Base-by-base conservation (phyloP, 2,113 vertebrate genomes). In the Callorhinus ursinus region DNA sequence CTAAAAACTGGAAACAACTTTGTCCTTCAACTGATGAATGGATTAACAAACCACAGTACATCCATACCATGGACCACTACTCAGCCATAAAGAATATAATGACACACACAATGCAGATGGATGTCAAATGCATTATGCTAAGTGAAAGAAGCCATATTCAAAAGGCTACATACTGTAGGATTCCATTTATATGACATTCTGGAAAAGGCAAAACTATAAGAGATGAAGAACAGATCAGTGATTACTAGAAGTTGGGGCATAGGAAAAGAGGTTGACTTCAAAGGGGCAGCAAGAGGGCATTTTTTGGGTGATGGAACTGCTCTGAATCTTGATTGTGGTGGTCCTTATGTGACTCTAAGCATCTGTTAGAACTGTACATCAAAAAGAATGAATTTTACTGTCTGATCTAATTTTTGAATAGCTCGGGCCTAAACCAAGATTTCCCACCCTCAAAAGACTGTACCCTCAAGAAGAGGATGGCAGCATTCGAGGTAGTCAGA, bases 161-260 rank as follows among this genome's bases (percentile, higher is more conserved):
- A 95, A 61, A 86, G 42, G n/a, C 49, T 83, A 61, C 42, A 74
- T 42, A 46, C 7, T 76, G 3, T 46, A 55, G 22, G n/a, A 95
- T 28, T 61, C 59, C 31, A 86, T 49, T 84, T 90, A 92, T 19
- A 55, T 39, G 49, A 83, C 5, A 79, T 61, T 72, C 61, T 77
- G n/a, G 55, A 91, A 96, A 69, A 82, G 24, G 63, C 19, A 67
- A 88, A 95, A 88, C 39, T 90, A 18, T n/a, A 92, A 79, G 46
- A 93, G 84, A 81, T 10, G 33, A 95, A 95, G 67, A 82, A 90
- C 1, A 81, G 21, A 82, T 51, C 33, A 49, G 46, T 67, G 57
- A 87, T 69, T 49, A 85, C 46, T 53, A 71, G 71, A 88, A 10
- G 26, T 4, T 59, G 83, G n/a, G 15, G 2, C 51, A 53, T 0